Percentiles rank a stretch among this genome's conserved stretches.
phyloP scores from a whole-genome alignment of 1,140 invertebrate genomes.

The Eumeta japonica region DNA sequence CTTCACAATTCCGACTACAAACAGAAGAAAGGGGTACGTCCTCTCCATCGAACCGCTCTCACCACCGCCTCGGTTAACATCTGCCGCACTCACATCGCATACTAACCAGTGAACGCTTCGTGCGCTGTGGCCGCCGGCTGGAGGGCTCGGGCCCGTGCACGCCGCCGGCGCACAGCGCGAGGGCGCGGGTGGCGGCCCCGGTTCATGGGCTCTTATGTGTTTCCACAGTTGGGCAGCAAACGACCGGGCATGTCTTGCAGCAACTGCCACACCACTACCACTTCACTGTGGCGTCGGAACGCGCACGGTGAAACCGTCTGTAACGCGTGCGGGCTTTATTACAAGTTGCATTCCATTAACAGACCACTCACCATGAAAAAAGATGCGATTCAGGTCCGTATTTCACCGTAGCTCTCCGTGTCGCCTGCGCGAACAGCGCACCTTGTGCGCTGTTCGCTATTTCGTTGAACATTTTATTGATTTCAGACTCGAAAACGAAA shows the following conservation, averaged over 20 bases:
- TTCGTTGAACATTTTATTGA: slow-evolving; percentile 5
- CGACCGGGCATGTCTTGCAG: slow-evolving; percentile 82
- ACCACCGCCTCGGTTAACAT: slow-evolving; percentile 4
- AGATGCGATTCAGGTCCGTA: slow-evolving; percentile 79
- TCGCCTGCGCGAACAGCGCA: background rate
- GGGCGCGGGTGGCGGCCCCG: no score
- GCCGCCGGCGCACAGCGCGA: no score
- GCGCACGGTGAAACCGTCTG: slow-evolving; percentile 85
- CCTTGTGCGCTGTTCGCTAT: background rate
- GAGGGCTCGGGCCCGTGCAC: no score
- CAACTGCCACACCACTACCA: slow-evolving; percentile 85
- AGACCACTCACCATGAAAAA: slow-evolving; percentile 93
- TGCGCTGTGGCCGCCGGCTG: no score
- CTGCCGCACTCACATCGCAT: slow-evolving; percentile 8
- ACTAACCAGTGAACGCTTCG: slow-evolving; percentile 10
- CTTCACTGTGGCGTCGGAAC: slow-evolving; percentile 90
- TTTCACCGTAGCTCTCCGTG: background rate
- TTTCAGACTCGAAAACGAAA: slow-evolving; percentile 87
- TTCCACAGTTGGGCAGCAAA: slow-evolving; percentile 69
- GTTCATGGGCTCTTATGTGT: slow-evolving; percentile 9
- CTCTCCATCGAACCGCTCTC: slow-evolving; percentile 6
- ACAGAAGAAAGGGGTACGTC: slow-evolving; percentile 50
- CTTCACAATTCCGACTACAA: slow-evolving; percentile 46
- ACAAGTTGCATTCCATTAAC: slow-evolving; percentile 85
- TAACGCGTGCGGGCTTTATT: slow-evolving; percentile 93